These are phyloP conservation scores for Thamnophis sirtalis DNA, from an alignment of 2,113 vertebrate genomes.

Conservation along the genomic window DNA sequence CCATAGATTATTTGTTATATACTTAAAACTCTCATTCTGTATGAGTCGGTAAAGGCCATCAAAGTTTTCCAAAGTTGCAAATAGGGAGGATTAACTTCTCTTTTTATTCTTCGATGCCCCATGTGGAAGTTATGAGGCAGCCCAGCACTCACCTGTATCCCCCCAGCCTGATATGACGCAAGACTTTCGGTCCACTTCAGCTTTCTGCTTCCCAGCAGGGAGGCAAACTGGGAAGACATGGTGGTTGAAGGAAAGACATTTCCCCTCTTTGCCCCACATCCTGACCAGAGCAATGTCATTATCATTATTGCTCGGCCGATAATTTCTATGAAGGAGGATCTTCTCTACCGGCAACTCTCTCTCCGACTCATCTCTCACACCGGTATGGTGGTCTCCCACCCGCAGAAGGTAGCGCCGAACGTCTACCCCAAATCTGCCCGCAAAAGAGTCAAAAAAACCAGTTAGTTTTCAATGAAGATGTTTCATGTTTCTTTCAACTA, in stretches of 20 bases:
- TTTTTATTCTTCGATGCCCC: neutral
- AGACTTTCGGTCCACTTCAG: slow-evolving; percentile 60
- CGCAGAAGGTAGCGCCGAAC: slow-evolving; percentile 75
- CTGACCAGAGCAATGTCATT: slow-evolving; percentile 85
- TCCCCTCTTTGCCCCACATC: slow-evolving; percentile 76
- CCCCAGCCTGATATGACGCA: slow-evolving; percentile 83
- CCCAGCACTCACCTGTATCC: slow-evolving; percentile 71
- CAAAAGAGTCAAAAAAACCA: neutral
- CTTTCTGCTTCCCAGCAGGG: slow-evolving; percentile 60
- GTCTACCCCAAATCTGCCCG: slow-evolving; percentile 76
- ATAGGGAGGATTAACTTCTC: neutral
- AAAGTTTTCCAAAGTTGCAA: neutral
- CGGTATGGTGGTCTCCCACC: slow-evolving; percentile 82
- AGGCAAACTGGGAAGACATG: slow-evolving; percentile 81
- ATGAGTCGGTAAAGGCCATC: neutral
- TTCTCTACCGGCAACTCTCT: slow-evolving; percentile 71
- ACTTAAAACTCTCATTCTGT: neutral
- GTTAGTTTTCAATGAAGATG: neutral
- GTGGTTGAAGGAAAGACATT: slow-evolving; percentile 78
- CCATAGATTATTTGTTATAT: neutral
- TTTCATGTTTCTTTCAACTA: neutral
- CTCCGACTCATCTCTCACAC: slow-evolving; percentile 77
- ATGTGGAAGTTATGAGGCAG: neutral
- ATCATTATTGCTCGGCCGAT: slow-evolving; percentile 79
- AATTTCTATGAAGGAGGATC: slow-evolving; percentile 83